phyloP scores from a whole-genome alignment of 2,888 invertebrate genomes.

The Frankliniella fusca region DNA sequence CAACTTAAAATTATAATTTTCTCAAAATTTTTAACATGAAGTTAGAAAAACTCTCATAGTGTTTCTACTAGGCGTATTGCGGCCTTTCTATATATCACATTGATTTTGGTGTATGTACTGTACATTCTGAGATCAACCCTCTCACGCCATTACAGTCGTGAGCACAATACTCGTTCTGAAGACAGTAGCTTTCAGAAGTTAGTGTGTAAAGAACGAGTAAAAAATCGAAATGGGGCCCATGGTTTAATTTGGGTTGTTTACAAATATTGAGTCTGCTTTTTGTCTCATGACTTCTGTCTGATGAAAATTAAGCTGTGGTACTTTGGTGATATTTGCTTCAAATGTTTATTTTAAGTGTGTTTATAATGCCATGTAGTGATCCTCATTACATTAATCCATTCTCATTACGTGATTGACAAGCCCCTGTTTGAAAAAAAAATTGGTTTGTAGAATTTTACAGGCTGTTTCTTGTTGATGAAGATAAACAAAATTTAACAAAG shows the following conservation, averaged over 20 bases:
- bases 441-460: slow-evolving; percentile 1
- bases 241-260: not conserved
- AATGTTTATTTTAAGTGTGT: not conserved
- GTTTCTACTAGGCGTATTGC: too few species aligned
- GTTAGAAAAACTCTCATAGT: too few species aligned
- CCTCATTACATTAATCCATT: not conserved
- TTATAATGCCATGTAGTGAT: not conserved
- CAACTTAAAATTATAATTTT: too few species aligned
- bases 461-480: not conserved
- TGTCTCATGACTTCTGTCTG: not conserved
- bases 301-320: not conserved
- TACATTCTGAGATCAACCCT: too few species aligned
- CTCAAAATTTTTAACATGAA: too few species aligned
- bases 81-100: too few species aligned
- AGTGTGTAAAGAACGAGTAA: too few species aligned
- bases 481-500: slow-evolving; percentile 33
- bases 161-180: too few species aligned
- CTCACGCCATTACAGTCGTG: too few species aligned
- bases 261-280: not conserved
- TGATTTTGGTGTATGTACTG: too few species aligned
- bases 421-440: not conserved
- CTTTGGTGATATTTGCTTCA: not conserved
- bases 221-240: too few species aligned
- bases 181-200: not conserved
- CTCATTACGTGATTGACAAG: not conserved